Evolutionary conservation across 2,113 vertebrate genomes (phyloP).

Genomic region (human (Homo sapiens)): DNA sequence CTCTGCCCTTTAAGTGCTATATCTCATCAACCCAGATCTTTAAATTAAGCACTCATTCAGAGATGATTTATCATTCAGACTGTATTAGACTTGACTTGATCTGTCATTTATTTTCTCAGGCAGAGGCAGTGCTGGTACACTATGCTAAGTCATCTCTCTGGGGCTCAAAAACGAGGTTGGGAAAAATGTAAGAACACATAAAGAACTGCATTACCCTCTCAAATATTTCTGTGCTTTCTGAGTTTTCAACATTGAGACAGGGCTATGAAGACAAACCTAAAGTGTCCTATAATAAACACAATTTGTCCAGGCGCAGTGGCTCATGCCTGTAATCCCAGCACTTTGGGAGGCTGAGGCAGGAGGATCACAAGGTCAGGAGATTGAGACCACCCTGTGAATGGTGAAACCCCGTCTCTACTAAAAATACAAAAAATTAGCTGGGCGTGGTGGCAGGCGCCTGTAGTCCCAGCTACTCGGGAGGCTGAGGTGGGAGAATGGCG

Average conservation of each 20-base stretch:
- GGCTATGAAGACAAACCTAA: neutral
- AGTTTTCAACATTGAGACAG: neutral
- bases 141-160: neutral
- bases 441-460: accelerated
- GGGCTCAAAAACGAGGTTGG: neutral
- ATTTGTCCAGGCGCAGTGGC: neutral
- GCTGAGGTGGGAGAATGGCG: too few relatives aligned
- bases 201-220: neutral
- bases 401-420: too few relatives aligned
- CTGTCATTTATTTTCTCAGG: neutral
- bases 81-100: neutral
- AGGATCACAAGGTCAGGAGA: too few relatives aligned
- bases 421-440: too few relatives aligned
- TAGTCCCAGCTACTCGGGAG: too few relatives aligned
- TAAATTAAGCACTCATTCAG: constrained; percentile 5
- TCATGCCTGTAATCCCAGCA: too few relatives aligned
- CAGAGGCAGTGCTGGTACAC: neutral
- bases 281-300: neutral
- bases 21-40: neutral
- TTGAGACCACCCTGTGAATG: too few relatives aligned
- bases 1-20: neutral
- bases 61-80: neutral
- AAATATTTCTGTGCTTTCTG: constrained; percentile 24
- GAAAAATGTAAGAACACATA: neutral
- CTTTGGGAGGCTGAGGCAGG: too few relatives aligned